Evolutionary conservation across 2,113 vertebrate genomes (phyloP).

Genomic region (Thamnaconus septentrionalis): DNA sequence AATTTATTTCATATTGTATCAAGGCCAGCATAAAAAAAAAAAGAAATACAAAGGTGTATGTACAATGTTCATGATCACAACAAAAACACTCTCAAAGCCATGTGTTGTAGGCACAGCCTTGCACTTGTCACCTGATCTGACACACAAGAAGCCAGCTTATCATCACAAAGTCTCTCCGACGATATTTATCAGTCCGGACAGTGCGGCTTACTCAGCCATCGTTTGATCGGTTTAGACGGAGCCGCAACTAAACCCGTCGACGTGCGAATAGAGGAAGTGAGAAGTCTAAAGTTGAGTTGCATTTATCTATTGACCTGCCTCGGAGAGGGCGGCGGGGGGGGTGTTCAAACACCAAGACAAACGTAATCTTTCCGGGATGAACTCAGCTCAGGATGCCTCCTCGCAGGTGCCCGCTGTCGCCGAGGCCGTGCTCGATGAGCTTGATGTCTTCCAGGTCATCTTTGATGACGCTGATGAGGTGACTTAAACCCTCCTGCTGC

Average conservation of each 20-base stretch:
- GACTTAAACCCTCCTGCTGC: slow-evolving; percentile 94
- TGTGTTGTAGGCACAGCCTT: slow-evolving; percentile 8
- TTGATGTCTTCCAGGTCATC: slow-evolving; percentile 97
- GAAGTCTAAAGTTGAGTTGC: too few species aligned
- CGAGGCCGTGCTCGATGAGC: slow-evolving; percentile 90
- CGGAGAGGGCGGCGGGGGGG: too few species aligned
- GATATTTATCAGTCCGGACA: not conserved
- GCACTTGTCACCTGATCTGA: too few species aligned
- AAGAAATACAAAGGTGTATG: slow-evolving; percentile 64
- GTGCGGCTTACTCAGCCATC: not conserved
- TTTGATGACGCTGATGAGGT: slow-evolving; percentile 94
- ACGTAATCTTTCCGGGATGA: too few species aligned
- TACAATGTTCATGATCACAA: slow-evolving; percentile 47
- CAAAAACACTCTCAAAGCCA: slow-evolving; percentile 8
- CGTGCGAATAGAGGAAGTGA: too few species aligned
- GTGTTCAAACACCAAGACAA: too few species aligned
- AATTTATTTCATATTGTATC: slow-evolving; percentile 53
- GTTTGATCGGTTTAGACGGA: too few species aligned
- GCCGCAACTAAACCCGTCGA: too few species aligned
- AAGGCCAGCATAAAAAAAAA: slow-evolving; percentile 38
- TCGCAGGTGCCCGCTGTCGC: slow-evolving; percentile 86
- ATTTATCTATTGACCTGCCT: too few species aligned
- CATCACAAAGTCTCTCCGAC: too few species aligned
- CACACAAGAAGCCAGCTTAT: too few species aligned
- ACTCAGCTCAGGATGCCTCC: slow-evolving; percentile 87